Percentiles rank a stretch among this genome's conserved stretches.
These are phyloP conservation scores for Drosophila helvetica DNA, from an alignment of 2,888 invertebrate genomes.

Conservation along the genomic window DNA sequence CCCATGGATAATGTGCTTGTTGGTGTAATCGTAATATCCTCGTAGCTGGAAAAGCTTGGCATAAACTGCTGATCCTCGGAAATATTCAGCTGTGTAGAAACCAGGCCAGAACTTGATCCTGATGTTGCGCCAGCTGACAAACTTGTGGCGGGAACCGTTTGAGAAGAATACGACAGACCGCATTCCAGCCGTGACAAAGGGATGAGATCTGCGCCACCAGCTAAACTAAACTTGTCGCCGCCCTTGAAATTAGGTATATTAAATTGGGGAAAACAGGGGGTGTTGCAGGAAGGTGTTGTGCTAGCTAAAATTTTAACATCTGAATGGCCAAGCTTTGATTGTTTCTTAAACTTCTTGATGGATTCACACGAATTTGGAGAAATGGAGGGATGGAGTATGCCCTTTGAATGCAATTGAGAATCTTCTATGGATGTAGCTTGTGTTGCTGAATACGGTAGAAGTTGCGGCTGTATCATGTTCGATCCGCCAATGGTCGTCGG, in stretches of 20 bases:
- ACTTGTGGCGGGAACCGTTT: conserved; percentile 68
- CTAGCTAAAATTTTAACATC: conserved; percentile 18
- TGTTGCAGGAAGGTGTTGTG: not conserved
- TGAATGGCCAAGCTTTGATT: conserved; percentile 35
- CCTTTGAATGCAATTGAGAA: conserved; percentile 1
- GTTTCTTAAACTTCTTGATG: conserved; percentile 39
- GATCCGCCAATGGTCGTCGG: conserved; percentile 14
- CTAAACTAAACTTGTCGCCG: conserved; percentile 71
- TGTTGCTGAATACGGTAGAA: conserved; percentile 6
- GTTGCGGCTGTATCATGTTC: conserved; percentile 25
- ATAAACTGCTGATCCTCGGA: conserved; percentile 34
- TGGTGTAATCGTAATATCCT: conserved; percentile 65
- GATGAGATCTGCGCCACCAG: conserved; percentile 81
- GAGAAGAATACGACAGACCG: conserved; percentile 69
- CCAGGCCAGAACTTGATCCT: conserved; percentile 8
- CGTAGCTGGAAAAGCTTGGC: conserved; percentile 42
- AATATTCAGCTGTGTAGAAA: conserved; percentile 1
- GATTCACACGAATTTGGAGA: conserved; percentile 5
- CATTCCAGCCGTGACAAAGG: conserved; percentile 68
- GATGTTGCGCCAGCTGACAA: conserved; percentile 61
- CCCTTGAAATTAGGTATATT: conserved; percentile 57
- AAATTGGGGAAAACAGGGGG: conserved; percentile 38
- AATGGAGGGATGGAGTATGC: not conserved
- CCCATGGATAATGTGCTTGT: conserved; percentile 30
- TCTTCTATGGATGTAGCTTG: not conserved